phyloP scores from a whole-genome alignment of 2,797 vertebrate genomes.

The Eulemur rubriventer region DNA sequence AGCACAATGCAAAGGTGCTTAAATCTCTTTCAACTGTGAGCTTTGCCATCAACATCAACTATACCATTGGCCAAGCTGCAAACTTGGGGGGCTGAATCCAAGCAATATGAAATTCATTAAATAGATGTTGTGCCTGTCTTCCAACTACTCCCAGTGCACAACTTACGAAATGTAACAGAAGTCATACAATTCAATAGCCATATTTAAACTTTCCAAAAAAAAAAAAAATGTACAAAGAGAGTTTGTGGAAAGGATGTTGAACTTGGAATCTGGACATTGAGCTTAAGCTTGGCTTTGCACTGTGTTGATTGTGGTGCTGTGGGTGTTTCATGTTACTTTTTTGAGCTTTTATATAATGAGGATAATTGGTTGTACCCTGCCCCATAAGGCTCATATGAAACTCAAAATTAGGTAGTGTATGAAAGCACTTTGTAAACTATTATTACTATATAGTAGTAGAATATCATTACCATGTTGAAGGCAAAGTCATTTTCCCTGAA shows the following conservation, averaged over 20 bases:
- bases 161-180: neutral
- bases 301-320: neutral
- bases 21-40: neutral
- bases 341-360: neutral
- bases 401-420: neutral
- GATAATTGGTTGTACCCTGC: neutral
- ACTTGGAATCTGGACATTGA: neutral
- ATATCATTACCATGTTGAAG: neutral
- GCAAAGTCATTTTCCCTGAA: constrained; percentile 9
- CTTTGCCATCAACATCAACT: neutral
- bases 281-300: neutral
- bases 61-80: neutral
- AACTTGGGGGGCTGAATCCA: neutral
- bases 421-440: neutral
- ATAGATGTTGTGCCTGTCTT: neutral
- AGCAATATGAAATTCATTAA: neutral
- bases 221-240: neutral
- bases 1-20: neutral
- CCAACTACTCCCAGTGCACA: neutral
- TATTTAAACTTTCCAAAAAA: neutral
- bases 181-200: neutral
- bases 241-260: neutral
- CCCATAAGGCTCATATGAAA: neutral
- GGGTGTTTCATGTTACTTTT: neutral
- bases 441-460: neutral